Evolutionary conservation across 2,888 invertebrate species (phyloP), one percentile per base, ranked within the genome.

Genomic region (Tiphia femorata): DNA sequence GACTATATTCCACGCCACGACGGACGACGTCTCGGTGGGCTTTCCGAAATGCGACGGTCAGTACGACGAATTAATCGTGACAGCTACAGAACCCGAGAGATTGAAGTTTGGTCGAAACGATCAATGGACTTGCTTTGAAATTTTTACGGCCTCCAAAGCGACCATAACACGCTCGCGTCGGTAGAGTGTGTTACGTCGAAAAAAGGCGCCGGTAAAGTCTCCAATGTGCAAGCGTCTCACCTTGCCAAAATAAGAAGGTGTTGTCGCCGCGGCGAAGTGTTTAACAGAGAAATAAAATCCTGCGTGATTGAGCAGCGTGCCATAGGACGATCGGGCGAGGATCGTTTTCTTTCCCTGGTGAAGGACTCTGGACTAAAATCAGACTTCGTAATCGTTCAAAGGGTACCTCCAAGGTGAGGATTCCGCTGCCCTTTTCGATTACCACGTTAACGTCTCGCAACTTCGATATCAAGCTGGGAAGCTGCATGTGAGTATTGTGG

Each of bases 11-110:
- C 21, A 59, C 21, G 21, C 5, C 23, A 6, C 44, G n/a, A 6
- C 14, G 23, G 2, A 29, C 16, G 44, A 21, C 6, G 25, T n/a
- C 3, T 25, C 14, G 2, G 23, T 2, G 6, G 60, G 52, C 5
- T 16, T 67, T 10, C 71, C 69, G 2, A 21, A 14, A 1, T 73
- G 74, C 37, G 44, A 51, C 2, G 10, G 58, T 3, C 43, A 30
- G 3, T 35, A 61, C 4, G 40, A 71, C 19, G 16, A n/a, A n/a
- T n/a, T n/a, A n/a, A n/a, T n/a, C n/a, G n/a, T n/a, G n/a, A n/a
- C n/a, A n/a, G n/a, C n/a, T n/a, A n/a, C n/a, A n/a, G n/a, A n/a
- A n/a, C n/a, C n/a, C n/a, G n/a, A n/a, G n/a, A n/a, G n/a, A n/a
- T n/a, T n/a, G n/a, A n/a, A n/a, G n/a, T n/a, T n/a, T n/a, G n/a